phyloP scores from a whole-genome alignment of 2,797 vertebrate genomes.

The Coregonus ussuriensis region DNA sequence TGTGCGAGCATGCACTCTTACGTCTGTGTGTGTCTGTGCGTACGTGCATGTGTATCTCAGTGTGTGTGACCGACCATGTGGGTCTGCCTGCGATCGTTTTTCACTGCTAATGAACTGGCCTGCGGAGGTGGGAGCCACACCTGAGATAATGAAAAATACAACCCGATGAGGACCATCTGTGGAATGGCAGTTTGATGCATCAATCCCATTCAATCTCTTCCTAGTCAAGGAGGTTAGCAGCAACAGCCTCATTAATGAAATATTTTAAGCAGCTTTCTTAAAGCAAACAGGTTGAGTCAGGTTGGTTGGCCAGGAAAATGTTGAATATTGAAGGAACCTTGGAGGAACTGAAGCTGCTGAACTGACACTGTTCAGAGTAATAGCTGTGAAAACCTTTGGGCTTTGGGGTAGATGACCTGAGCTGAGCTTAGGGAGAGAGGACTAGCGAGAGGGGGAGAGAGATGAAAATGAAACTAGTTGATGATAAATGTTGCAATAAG shows the following conservation, averaged over 20 bases:
- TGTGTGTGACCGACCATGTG: conserved; percentile 14
- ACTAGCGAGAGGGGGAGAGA: neutral
- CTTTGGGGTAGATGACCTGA: conserved; percentile 6
- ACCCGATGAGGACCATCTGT: conserved; percentile 57
- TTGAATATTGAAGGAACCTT: neutral
- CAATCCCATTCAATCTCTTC: conserved; percentile 47
- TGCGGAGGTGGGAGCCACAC: conserved; percentile 31
- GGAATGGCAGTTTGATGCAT: conserved; percentile 50
- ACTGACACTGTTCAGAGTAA: conserved; percentile 1
- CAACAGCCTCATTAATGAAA: conserved; percentile 45
- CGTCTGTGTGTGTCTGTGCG: conserved; percentile 4
- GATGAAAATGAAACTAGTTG: neutral
- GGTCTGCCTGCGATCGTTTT: conserved; percentile 26
- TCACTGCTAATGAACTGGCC: conserved; percentile 43
- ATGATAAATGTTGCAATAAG: neutral
- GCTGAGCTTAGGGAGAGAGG: neutral
- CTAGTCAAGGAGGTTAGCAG: conserved; percentile 29
- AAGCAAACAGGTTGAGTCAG: conserved; percentile 16
- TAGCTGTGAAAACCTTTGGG: conserved; percentile 20
- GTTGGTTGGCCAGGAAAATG: neutral
- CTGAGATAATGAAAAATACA: conserved; percentile 42
- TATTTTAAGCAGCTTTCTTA: conserved; percentile 13
- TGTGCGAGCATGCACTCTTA: neutral
- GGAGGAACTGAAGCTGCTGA: neutral
- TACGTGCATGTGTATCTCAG: neutral